Percentiles rank a stretch among this genome's conserved stretches.
phyloP scores from a whole-genome alignment of 2,113 vertebrate species.

The Grallaria varia region DNA sequence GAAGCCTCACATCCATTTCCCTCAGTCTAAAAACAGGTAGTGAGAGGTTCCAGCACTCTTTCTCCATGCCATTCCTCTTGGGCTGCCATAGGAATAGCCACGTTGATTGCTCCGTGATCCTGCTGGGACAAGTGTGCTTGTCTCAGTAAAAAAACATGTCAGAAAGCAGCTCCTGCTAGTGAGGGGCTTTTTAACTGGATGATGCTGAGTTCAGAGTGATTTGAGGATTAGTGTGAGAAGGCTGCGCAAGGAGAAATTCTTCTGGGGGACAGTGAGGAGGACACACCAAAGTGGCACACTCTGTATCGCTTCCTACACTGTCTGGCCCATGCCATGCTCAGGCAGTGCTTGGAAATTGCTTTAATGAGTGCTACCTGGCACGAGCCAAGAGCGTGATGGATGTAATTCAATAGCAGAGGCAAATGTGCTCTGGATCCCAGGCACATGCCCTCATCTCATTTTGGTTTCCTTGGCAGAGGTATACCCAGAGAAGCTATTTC shows the following conservation, averaged over 20 bases:
- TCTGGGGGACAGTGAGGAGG: neutral
- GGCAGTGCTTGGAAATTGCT: neutral
- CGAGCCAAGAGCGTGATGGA: neutral
- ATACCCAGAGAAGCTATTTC: neutral
- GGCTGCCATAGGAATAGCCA: neutral
- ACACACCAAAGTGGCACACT: neutral
- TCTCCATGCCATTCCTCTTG: neutral
- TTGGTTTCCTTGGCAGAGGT: neutral
- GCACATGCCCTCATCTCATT: neutral
- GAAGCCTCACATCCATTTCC: neutral
- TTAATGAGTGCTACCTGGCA: neutral
- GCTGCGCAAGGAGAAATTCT: neutral
- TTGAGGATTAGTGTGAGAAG: neutral
- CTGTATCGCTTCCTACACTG: accelerated
- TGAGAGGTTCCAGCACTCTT: neutral
- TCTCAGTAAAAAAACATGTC: neutral
- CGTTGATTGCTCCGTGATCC: neutral
- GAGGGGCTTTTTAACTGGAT: neutral
- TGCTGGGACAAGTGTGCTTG: neutral
- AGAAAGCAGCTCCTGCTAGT: neutral
- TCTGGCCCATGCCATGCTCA: neutral
- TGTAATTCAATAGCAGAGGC: neutral
- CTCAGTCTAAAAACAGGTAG: neutral
- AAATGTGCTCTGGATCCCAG: neutral
- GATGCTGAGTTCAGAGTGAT: neutral